phyloP scores from a whole-genome alignment of 1,140 invertebrate genomes.

The Pissodes strobi region DNA sequence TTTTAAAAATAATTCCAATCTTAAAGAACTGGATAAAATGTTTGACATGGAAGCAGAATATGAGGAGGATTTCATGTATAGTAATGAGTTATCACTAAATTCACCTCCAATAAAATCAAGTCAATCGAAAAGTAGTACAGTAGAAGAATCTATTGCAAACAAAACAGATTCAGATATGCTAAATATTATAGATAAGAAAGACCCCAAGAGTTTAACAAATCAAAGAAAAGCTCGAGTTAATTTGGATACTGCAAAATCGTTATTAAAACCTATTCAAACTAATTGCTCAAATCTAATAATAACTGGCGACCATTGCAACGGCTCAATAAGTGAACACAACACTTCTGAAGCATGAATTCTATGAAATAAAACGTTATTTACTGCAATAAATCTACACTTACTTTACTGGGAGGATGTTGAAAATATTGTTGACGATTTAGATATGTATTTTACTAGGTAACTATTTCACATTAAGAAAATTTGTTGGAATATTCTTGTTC shows the following conservation, averaged over 20 bases:
- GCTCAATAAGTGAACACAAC: background rate
- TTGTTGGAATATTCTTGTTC: too few species aligned
- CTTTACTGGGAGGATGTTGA: too few species aligned
- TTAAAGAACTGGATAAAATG: conserved; percentile 42
- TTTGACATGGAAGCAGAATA: conserved; percentile 44
- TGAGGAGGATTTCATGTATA: conserved; percentile 51
- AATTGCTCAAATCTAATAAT: conserved; percentile 5
- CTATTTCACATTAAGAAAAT: too few species aligned
- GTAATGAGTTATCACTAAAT: conserved; percentile 31
- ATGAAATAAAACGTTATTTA: background rate
- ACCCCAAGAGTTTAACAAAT: background rate
- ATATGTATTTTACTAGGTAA: too few species aligned
- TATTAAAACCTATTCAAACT: background rate
- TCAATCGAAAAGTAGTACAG: conserved; percentile 2
- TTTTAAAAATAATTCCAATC: conserved; percentile 43
- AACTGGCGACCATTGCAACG: background rate
- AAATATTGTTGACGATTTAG: background rate
- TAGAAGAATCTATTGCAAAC: background rate
- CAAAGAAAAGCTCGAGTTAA: too few species aligned
- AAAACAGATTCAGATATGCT: conserved; percentile 4
- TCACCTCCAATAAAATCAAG: background rate
- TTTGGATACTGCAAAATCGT: background rate
- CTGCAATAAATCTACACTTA: background rate
- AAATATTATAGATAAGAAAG: conserved; percentile 7
- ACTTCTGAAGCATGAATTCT: background rate